These are phyloP conservation scores for Ctenoplectra terminalis DNA, from an alignment of 1,140 invertebrate genomes.

Conservation along the genomic window DNA sequence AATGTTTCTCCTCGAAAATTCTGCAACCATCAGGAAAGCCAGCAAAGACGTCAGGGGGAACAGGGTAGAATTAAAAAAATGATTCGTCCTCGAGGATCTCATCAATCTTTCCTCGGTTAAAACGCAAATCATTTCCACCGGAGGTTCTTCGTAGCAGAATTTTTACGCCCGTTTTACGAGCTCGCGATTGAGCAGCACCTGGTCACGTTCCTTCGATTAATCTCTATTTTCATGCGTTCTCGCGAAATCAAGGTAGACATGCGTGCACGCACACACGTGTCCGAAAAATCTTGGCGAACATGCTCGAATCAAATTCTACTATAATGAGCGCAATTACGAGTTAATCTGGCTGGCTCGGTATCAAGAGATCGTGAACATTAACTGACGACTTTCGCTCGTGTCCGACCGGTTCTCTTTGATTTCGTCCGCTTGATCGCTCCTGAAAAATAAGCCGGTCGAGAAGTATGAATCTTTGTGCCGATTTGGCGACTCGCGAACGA, in stretches of 20 bases:
- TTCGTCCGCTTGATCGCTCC: slow-evolving; percentile 59
- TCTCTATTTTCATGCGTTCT: slow-evolving; percentile 23
- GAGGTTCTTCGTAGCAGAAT: background rate
- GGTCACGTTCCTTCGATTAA: slow-evolving; percentile 42
- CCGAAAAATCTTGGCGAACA: background rate
- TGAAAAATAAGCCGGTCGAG: slow-evolving; percentile 41
- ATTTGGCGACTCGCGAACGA: slow-evolving; percentile 16
- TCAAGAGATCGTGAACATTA: slow-evolving; percentile 59
- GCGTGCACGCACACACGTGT: background rate
- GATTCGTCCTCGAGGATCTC: background rate
- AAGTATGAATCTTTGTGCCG: slow-evolving; percentile 38
- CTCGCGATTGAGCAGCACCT: slow-evolving; percentile 12
- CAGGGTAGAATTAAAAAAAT: background rate
- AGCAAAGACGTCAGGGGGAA: background rate
- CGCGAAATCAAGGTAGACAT: background rate
- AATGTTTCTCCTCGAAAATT: background rate
- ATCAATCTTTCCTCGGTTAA: background rate
- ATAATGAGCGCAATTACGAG: slow-evolving; percentile 69
- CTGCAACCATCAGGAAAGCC: background rate
- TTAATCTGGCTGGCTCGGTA: slow-evolving; percentile 57
- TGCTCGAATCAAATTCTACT: slow-evolving; percentile 58
- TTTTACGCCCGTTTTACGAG: slow-evolving; percentile 20
- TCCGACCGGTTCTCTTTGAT: slow-evolving; percentile 67
- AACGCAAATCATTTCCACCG: slow-evolving; percentile 19
- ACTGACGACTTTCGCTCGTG: slow-evolving; percentile 63